A percentile compares a stretch with the other conserved stretches of the same genome.
These are phyloP conservation scores for Meleagris gallopavo DNA, from an alignment of 2,113 vertebrate genomes.

Conservation along the genomic window DNA sequence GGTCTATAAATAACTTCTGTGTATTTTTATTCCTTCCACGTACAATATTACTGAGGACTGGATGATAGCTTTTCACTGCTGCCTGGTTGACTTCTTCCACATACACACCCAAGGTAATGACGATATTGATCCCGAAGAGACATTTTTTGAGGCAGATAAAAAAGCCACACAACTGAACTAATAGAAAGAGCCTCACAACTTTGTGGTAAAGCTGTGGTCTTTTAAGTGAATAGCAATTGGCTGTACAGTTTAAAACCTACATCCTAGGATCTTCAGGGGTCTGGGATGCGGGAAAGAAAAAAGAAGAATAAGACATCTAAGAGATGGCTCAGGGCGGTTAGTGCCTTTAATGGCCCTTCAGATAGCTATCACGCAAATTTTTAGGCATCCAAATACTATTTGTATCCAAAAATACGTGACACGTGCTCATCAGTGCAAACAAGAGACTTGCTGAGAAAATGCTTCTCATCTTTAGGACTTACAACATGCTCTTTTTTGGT, in stretches of 20 bases:
- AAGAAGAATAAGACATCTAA: constrained; percentile 6
- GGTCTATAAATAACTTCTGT: constrained; percentile 79
- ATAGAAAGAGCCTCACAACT: constrained; percentile 67
- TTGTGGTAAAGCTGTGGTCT: constrained; percentile 8
- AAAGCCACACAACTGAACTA: constrained; percentile 64
- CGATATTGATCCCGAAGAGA: constrained; percentile 77
- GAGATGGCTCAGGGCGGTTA: constrained; percentile 16
- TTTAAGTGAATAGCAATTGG: constrained; percentile 55
- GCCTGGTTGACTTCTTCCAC: constrained; percentile 77
- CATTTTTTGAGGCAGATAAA: constrained; percentile 76
- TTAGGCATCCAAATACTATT: not conserved
- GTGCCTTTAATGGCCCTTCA: not conserved
- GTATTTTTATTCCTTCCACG: constrained; percentile 80
- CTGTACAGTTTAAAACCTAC: constrained; percentile 46
- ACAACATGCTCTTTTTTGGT: constrained; percentile 59
- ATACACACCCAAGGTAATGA: constrained; percentile 77
- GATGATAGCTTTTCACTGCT: constrained; percentile 79
- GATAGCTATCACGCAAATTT: not conserved
- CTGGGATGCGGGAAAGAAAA: not conserved
- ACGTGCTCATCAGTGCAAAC: not conserved
- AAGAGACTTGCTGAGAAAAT: constrained; percentile 10
- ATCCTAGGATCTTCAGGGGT: constrained; percentile 27
- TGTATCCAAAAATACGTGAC: not conserved
- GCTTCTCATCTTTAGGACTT: constrained; percentile 45
- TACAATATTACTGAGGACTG: constrained; percentile 78